Evolutionary conservation across 2,113 vertebrate species (phyloP).

Genomic region (Erythrolamprus reginae): DNA sequence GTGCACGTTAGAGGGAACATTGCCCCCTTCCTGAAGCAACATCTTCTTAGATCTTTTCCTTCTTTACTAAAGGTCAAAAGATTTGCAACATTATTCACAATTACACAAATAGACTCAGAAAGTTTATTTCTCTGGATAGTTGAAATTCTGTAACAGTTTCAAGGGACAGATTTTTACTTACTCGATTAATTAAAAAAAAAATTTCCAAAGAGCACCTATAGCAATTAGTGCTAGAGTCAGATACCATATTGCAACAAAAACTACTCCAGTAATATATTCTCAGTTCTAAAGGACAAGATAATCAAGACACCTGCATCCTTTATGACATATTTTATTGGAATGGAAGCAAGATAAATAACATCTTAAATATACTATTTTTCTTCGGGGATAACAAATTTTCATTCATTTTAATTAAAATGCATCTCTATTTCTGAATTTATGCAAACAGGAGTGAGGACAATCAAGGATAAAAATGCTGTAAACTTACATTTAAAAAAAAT

Average conservation of each 20-base stretch:
- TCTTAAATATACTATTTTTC: neutral
- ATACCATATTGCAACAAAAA: neutral
- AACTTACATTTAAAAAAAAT: no score
- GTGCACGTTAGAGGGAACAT: no score
- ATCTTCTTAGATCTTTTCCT: no score
- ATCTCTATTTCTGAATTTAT: neutral
- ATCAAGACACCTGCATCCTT: neutral
- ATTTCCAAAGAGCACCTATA: neutral
- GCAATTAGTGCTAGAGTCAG: neutral
- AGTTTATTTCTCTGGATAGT: neutral
- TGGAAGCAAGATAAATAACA: neutral
- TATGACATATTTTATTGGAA: neutral
- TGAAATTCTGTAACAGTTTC: neutral
- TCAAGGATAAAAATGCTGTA: neutral
- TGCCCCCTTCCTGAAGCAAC: no score
- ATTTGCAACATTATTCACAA: neutral
- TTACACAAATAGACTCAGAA: neutral
- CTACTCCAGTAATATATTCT: no score
- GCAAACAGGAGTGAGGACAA: neutral
- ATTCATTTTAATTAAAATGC: neutral
- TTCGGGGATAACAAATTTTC: neutral
- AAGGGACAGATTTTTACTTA: neutral
- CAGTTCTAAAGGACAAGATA: neutral
- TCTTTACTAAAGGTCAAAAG: neutral
- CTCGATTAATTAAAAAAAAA: neutral